A percentile compares a stretch with the other conserved stretches of the same genome.
These are phyloP conservation scores for Ophion slaviceki DNA, from an alignment of 2,888 invertebrate genomes.

Conservation along the genomic window DNA sequence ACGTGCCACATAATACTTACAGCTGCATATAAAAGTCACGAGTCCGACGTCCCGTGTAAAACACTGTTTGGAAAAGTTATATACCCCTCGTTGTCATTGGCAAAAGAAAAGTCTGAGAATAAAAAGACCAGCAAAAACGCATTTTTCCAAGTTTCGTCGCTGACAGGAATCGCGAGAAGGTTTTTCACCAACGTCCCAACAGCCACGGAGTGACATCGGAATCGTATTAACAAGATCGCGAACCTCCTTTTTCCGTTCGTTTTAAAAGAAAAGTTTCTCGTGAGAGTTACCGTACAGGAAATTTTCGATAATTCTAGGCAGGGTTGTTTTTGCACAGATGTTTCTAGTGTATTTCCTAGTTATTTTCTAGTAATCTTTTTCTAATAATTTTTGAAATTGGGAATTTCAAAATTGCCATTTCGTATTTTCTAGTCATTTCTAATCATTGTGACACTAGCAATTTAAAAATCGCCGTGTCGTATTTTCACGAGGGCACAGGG, in stretches of 20 bases:
- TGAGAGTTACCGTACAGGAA: neutral
- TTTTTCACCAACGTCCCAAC: constrained; percentile 38
- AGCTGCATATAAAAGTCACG: constrained; percentile 33
- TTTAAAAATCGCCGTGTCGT: too few species aligned
- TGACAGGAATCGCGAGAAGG: constrained; percentile 38
- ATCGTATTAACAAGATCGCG: constrained; percentile 49
- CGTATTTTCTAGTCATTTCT: too few species aligned
- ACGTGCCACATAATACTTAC: constrained; percentile 15
- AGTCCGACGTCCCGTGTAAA: constrained; percentile 64
- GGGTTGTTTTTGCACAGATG: too few species aligned
- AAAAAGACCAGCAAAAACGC: constrained; percentile 22
- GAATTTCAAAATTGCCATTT: neutral
- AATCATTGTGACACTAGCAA: too few species aligned
- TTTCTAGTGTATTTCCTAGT: too few species aligned
- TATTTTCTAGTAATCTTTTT: too few species aligned
- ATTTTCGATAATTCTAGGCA: neutral
- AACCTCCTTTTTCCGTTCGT: neutral
- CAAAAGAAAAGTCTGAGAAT: constrained; percentile 37
- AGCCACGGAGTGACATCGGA: constrained; percentile 60
- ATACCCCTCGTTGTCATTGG: constrained; percentile 40
- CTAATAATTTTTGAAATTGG: neutral
- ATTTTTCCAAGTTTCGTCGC: constrained; percentile 70
- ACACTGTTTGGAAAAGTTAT: constrained; percentile 69
- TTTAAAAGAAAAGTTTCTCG: too few species aligned
- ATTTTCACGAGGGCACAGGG: too few species aligned